Evolutionary conservation across 2,797 vertebrate species (phyloP), one percentile per base, ranked within the genome.

Genomic region (Enteromius paludinosus): DNA sequence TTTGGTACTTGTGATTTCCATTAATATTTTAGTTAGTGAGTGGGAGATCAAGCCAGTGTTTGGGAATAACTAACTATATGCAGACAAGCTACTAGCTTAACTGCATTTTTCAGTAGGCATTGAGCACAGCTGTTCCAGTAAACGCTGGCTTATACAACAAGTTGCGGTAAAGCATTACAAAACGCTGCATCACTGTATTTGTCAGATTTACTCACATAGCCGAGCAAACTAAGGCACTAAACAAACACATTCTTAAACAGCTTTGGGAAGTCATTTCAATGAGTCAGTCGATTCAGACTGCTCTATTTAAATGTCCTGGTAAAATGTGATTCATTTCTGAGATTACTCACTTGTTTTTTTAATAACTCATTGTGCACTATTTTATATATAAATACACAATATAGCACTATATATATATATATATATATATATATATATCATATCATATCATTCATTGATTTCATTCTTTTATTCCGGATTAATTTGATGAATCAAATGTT

Each of bases 1-100:
- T 43, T 82, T 45, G 62, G 59, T 71, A 66, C 59, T 82, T 65
- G 15, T 43, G 15, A 74, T 73, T 38, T 81, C 23, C 9, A 81
- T 65, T 52, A 73, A 81, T 81, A 81, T 65, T 81, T 73, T 5
- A 82, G 45, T 6, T 54, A 33, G 17, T 0, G 7, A 38, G 23
- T 30, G 68, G 64, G 49, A 68, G 41, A 35, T 9, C 33, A 33
- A 17, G n/a, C 12, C 52, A 76, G 17, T 20, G 1, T 30, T 30
- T 17, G 74, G 17, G 0, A 54, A 73, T 8, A 23, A 73, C 18
- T 62, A 64, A 81, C 41, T 52, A 49, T 64, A 64, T 45, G 38
- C 12, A 79, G 52, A n/a, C 15, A 56, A 41, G 78, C 5, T 28
- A 56, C 17, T 43, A 18, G 54, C n/a, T 75, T 18, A 75, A 33